These are phyloP conservation scores for Coregonus ussuriensis DNA, from an alignment of 2,797 vertebrate genomes.

Conservation along the genomic window DNA sequence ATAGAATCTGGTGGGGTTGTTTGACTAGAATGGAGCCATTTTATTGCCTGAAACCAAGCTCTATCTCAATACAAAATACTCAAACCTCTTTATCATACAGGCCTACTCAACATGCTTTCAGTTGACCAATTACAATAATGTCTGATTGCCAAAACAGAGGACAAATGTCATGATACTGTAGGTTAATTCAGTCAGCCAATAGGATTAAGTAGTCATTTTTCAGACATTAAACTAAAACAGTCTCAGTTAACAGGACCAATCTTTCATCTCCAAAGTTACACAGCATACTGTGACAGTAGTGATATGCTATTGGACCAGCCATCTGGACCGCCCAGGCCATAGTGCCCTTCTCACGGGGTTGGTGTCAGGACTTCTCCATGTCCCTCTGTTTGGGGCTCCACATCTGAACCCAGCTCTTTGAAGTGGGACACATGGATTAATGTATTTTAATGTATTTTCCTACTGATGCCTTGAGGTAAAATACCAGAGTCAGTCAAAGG, in stretches of 20 bases:
- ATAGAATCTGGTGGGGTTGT: neutral
- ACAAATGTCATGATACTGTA: neutral
- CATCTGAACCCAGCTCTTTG: constrained; percentile 29
- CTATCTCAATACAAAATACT: neutral
- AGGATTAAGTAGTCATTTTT: neutral
- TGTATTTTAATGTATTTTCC: constrained; percentile 20
- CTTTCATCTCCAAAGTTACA: constrained; percentile 18
- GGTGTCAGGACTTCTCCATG: constrained; percentile 38
- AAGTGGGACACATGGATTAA: neutral
- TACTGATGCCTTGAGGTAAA: constrained; percentile 47
- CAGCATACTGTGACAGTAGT: neutral
- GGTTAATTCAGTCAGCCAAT: constrained; percentile 5
- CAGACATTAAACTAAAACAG: constrained; percentile 11
- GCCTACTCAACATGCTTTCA: neutral
- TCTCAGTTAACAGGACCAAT: neutral
- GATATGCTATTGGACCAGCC: constrained; percentile 16
- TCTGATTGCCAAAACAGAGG: neutral
- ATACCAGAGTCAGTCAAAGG: constrained; percentile 17
- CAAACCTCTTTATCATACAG: neutral
- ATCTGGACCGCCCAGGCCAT: constrained; percentile 39
- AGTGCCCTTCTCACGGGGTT: constrained; percentile 33
- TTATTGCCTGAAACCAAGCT: neutral
- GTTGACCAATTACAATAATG: neutral
- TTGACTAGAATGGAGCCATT: neutral
- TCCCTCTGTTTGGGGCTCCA: constrained; percentile 43